Conservation (phyloP, 2,888 invertebrate genomes). For the Torymus tubicola region DNA sequence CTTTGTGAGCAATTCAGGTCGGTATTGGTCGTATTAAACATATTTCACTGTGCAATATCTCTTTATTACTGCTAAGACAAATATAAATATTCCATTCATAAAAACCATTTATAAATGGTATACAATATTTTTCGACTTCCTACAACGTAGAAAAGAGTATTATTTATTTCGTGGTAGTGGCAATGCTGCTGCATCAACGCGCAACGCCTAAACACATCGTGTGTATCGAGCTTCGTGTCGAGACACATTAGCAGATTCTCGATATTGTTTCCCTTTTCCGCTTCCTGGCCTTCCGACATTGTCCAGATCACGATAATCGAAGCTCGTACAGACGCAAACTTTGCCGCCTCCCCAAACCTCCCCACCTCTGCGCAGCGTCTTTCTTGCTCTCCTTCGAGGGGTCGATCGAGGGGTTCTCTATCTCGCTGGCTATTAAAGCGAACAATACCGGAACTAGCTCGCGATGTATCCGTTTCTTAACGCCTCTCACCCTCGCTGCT, state of each 20-base stretch:
- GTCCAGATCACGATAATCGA: conserved; percentile 75
- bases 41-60: too few relatives aligned
- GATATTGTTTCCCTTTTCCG: conserved; percentile 48
- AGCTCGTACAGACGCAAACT: conserved; percentile 65
- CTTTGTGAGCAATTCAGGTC: conserved; percentile 3
- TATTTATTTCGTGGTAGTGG: background rate
- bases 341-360: conserved; percentile 54
- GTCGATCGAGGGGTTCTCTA: conserved; percentile 67
- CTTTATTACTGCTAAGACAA: too few relatives aligned
- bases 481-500: conserved; percentile 64
- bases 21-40: too few relatives aligned
- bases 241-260: conserved; percentile 51
- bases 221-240: conserved; percentile 49
- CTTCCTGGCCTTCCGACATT: conserved; percentile 62
- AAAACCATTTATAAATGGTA: too few relatives aligned
- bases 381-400: conserved; percentile 47
- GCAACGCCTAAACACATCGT: conserved; percentile 23
- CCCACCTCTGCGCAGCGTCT: conserved; percentile 51
- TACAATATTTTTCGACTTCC: too few relatives aligned
- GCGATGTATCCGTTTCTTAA: conserved; percentile 74
- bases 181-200: background rate
- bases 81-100: too few relatives aligned
- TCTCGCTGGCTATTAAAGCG: conserved; percentile 73
- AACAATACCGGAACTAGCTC: conserved; percentile 74
- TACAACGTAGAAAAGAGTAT: too few relatives aligned